Evolutionary conservation across 2,797 vertebrate species (phyloP).

Genomic region (Pseudopleuronectes americanus): DNA sequence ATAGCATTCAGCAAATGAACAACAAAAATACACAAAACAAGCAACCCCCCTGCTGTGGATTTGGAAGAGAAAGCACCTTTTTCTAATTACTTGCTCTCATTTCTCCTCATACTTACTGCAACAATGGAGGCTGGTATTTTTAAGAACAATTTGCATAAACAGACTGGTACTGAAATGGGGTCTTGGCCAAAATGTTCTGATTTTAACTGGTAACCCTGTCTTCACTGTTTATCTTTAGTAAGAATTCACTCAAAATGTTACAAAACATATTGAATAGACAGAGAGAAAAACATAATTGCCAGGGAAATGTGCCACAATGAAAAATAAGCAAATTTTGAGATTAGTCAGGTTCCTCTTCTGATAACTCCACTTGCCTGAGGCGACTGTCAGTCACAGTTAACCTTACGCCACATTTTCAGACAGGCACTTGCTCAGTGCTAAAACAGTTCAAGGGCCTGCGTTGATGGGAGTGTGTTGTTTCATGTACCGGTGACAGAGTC

Average conservation of each 20-base stretch:
- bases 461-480: background rate
- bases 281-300: background rate
- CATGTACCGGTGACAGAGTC: background rate
- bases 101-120: background rate
- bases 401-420: background rate
- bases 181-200: background rate
- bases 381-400: conserved; percentile 1
- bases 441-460: background rate
- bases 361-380: conserved; percentile 8
- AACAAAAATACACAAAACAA: background rate
- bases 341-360: conserved; percentile 32
- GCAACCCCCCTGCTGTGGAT: background rate
- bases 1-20: background rate
- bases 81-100: conserved; percentile 5
- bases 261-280: background rate
- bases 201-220: background rate
- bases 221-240: background rate
- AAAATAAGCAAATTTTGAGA: conserved; percentile 13
- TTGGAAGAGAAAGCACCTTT: background rate
- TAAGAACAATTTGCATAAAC: background rate
- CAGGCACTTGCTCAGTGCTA: background rate
- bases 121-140: background rate
- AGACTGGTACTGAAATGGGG: background rate
- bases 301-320: background rate
- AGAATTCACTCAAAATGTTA: background rate